Conservation (phyloP, 2,113 vertebrate genomes). For the Seriola aureovittata region DNA sequence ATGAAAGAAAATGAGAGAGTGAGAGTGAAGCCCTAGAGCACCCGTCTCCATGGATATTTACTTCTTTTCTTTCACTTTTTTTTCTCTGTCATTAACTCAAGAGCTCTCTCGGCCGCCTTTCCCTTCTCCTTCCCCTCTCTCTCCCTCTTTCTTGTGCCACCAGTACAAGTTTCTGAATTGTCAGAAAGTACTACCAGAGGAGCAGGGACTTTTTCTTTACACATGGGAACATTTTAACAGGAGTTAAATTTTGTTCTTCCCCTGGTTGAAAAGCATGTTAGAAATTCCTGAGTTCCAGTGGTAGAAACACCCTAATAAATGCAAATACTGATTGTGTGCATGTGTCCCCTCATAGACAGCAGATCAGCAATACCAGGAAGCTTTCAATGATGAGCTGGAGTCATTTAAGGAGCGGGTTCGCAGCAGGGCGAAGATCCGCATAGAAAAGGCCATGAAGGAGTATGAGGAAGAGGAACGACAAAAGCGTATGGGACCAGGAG, state of each 20-base stretch:
- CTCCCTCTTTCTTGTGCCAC: neutral
- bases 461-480: constrained; percentile 93
- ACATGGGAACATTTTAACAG: neutral
- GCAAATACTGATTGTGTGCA: neutral
- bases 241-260: neutral
- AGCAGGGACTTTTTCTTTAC: neutral
- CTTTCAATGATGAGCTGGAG: constrained; percentile 94
- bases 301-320: neutral
- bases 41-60: neutral
- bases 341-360: constrained; percentile 84
- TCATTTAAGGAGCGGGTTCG: constrained; percentile 93
- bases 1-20: neutral
- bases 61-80: neutral
- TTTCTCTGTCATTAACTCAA: neutral
- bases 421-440: constrained; percentile 90
- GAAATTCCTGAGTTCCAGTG: neutral
- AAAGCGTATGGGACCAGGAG: constrained; percentile 92
- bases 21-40: neutral
- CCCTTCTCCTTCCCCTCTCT: too few relatives aligned
- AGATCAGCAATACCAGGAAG: constrained; percentile 95
- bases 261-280: neutral
- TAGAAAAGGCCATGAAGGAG: constrained; percentile 93
- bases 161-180: neutral
- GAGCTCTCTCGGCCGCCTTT: neutral
- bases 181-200: neutral